Percentiles rank a stretch among this genome's conserved stretches.
Conservation (phyloP, 2,888 invertebrate species). For the Geophilus truncorum region DNA sequence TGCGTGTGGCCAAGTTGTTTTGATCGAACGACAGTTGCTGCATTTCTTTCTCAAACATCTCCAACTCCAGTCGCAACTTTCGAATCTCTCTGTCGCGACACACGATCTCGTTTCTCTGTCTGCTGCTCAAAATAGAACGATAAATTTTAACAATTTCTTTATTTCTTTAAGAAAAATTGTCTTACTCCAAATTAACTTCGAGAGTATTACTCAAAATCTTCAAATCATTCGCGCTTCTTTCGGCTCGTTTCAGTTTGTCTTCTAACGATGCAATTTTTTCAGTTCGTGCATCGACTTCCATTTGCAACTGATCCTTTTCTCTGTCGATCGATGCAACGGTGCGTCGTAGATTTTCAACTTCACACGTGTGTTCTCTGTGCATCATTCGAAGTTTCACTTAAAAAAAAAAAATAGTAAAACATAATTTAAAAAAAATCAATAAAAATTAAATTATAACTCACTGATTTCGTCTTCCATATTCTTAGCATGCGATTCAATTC, state of each 20-base stretch:
- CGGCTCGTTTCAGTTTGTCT: background rate
- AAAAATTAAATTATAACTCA: background rate
- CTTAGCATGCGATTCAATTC: slow-evolving; percentile 2
- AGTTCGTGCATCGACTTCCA: slow-evolving; percentile 16
- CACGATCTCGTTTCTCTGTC: background rate
- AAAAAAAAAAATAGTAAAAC: background rate
- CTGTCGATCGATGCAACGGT: slow-evolving; percentile 5
- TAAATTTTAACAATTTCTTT: too few relatives aligned
- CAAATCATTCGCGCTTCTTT: background rate
- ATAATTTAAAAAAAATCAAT: background rate
- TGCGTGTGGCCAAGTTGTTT: background rate
- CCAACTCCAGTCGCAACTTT: background rate
- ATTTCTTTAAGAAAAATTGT: background rate
- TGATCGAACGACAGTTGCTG: background rate
- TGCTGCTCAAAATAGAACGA: background rate
- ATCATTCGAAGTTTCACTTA: background rate
- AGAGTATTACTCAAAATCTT: slow-evolving; percentile 21
- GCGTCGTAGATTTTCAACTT: background rate
- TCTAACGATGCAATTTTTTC: background rate
- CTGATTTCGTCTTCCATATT: slow-evolving; percentile 22
- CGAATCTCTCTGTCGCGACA: background rate
- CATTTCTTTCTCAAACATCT: background rate
- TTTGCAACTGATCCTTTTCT: slow-evolving; percentile 31
- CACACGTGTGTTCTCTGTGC: background rate
- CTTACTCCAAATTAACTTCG: slow-evolving; percentile 28